Base-by-base conservation (phyloP, 2,797 vertebrate species). In the Eleutherodactylus coqui region DNA sequence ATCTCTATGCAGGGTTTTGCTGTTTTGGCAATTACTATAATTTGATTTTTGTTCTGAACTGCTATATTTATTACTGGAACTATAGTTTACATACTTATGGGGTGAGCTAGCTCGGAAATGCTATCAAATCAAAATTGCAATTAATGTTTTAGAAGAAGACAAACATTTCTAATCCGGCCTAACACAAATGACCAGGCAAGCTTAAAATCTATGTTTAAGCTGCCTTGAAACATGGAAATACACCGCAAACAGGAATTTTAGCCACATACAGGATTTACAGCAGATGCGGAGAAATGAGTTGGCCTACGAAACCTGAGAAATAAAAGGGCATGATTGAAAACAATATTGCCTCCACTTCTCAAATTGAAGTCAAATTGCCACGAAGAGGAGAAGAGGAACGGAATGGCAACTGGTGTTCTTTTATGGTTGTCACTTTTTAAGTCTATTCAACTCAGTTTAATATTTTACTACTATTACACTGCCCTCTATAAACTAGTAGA, bases 71-170 rank as follows among this genome's bases (percentile, higher is more conserved):
- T 79, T 72, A 73, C 47, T 62, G 47, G 38, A 32, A 45, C 49
- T 51, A 36, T 83, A 75, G 58, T 87, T 87, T 87, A 83, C 83
- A 75, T 73, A 87, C 67, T 51, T 73, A 73, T 77, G 29, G 75
- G 62, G 86, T 41, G 82, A 73, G 41, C 75, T 51, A 29, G 41
- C 41, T 79, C 51, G 47, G 47, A 69, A 87, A 83, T 27, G 51
- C 55, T 49, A 79, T 84, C 53, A 83, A 79, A 84, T 72, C 49
- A 83, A 73, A 87, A 84, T 84, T 79, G 70, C 60, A 83, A 87
- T 83, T 78, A 87, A 83, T 83, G 69, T 62, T 70, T 7, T 27
- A 78, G 38, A 32, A 47, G 45, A 82, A 70, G 60, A 79, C 70
- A 69, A 72, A 79, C 81, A 83, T 62, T n/a, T 21, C 81, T 69